Conservation (phyloP, 2,797 vertebrate genomes). For the Nannoperca australis region DNA sequence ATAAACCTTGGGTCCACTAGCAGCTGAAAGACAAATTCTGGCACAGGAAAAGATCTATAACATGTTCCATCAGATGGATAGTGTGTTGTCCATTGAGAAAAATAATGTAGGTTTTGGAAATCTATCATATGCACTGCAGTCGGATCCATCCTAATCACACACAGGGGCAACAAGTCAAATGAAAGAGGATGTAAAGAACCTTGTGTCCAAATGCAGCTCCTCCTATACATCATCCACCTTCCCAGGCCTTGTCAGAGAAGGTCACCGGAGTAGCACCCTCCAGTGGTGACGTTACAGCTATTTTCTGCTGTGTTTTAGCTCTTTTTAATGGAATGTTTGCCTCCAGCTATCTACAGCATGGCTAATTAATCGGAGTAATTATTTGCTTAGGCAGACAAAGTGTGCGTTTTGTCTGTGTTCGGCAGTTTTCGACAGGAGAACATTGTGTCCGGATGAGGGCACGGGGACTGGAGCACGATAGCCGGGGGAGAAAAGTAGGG, state of each 20-base stretch:
- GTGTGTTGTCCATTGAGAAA: background rate
- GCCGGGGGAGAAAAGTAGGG: constrained; percentile 44
- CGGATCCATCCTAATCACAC: background rate
- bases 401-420: constrained; percentile 82
- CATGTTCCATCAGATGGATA: background rate
- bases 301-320: constrained; percentile 79
- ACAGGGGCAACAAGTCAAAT: constrained; percentile 43
- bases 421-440: constrained; percentile 83
- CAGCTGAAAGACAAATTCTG: background rate
- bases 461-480: constrained; percentile 57
- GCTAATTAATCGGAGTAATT: constrained; percentile 88
- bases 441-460: constrained; percentile 80
- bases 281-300: constrained; percentile 69
- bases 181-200: constrained; percentile 39
- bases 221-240: constrained; percentile 54
- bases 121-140: background rate
- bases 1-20: background rate
- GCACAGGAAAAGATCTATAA: background rate
- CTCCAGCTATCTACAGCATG: constrained; percentile 84
- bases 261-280: constrained; percentile 72
- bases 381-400: constrained; percentile 88
- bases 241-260: constrained; percentile 67
- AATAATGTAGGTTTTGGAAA: background rate
- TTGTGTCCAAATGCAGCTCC: constrained; percentile 30
- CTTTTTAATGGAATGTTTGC: constrained; percentile 81